phyloP scores from a whole-genome alignment of 2,888 invertebrate genomes.

The Sepiola atlantica region DNA sequence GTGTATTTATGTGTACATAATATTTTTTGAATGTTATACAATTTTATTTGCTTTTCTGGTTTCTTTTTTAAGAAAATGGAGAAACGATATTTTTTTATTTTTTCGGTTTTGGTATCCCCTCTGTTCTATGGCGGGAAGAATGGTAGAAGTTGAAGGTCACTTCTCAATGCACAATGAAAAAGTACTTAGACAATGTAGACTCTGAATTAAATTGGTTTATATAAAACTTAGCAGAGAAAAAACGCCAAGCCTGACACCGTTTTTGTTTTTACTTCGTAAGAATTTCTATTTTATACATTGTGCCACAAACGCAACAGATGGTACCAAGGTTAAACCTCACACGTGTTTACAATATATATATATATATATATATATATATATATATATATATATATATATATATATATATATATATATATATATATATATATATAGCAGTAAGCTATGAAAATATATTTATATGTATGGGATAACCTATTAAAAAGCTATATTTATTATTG shows the following conservation, averaged over 20 bases:
- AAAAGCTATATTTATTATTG: too few species aligned
- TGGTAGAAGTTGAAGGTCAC: neutral
- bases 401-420: neutral
- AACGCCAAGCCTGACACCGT: neutral
- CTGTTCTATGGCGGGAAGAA: neutral
- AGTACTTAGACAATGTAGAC: neutral
- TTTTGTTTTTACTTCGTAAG: neutral
- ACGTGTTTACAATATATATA: neutral
- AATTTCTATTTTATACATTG: neutral
- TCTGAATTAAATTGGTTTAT: neutral
- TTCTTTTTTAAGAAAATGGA: neutral
- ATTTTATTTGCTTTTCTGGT: neutral
- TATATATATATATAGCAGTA: neutral
- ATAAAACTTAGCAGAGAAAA: neutral
- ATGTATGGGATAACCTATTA: too few species aligned
- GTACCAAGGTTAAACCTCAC: neutral
- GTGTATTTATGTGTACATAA: too few species aligned
- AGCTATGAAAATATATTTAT: neutral
- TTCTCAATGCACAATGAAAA: neutral
- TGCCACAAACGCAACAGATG: neutral
- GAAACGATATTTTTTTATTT: neutral
- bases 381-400: neutral
- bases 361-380: neutral
- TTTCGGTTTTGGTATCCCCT: neutral
- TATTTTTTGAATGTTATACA: neutral